Evolutionary conservation across 92 coral and sea anemone genomes (phyloP).

Genomic region (Siderastrea siderea): DNA sequence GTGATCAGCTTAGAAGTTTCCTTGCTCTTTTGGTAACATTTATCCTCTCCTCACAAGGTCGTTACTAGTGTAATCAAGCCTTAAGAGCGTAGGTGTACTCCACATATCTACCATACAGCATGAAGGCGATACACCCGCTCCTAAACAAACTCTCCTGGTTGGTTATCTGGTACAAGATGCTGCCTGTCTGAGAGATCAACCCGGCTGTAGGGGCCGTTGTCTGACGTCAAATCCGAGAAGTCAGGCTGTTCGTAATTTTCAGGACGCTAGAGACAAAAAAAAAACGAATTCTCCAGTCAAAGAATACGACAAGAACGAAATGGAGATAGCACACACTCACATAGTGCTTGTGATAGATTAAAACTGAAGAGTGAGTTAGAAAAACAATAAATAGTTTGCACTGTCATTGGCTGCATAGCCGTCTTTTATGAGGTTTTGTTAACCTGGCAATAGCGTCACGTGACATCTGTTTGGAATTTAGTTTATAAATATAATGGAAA

Average conservation of each 20-base stretch:
- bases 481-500: no score
- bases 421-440: no score
- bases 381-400: no score
- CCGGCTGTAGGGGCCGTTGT: slow-evolving; percentile 1
- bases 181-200: not conserved
- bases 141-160: not conserved
- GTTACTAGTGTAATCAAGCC: not conserved
- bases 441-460: no score
- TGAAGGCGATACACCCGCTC: not conserved
- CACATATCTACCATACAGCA: not conserved
- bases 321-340: not conserved
- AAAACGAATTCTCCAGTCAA: not conserved
- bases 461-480: no score
- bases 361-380: no score
- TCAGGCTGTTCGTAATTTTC: not conserved
- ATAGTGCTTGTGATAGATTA: no score
- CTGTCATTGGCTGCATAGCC: no score
- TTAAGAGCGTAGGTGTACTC: not conserved
- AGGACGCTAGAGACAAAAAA: not conserved
- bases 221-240: not conserved
- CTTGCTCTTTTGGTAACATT: no score
- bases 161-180: not conserved
- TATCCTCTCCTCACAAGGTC: no score
- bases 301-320: no score
- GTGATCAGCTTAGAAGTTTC: no score